A percentile compares a stretch with the other conserved stretches of the same genome.
Conservation (phyloP, 2,888 invertebrate genomes). For the Plagiodera versicolora region DNA sequence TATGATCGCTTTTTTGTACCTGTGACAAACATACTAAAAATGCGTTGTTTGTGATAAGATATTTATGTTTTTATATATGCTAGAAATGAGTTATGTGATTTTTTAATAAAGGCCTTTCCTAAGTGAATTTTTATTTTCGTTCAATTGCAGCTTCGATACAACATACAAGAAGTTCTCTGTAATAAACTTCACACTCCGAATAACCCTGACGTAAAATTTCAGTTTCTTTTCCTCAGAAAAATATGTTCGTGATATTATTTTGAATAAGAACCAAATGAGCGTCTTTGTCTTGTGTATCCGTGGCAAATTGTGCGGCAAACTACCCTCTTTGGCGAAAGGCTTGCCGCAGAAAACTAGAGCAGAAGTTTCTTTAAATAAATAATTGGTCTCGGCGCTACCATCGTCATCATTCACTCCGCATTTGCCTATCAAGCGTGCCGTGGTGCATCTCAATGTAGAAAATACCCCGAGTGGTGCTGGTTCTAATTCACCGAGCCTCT, state of each 20-base stretch:
- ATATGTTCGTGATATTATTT: too few species aligned
- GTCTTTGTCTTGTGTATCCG: too few species aligned
- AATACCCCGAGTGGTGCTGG: not conserved
- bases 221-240: too few species aligned
- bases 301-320: too few species aligned
- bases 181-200: too few species aligned
- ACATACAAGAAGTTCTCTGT: too few species aligned
- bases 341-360: not conserved
- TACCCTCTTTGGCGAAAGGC: not conserved
- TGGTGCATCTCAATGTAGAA: constrained; percentile 5
- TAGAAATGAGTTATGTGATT: not conserved
- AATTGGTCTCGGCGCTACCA: not conserved
- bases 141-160: too few species aligned
- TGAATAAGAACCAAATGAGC: too few species aligned
- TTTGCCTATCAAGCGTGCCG: constrained; percentile 20
- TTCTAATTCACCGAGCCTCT: constrained; percentile 11
- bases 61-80: not conserved
- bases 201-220: too few species aligned
- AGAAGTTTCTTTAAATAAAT: not conserved
- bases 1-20: too few species aligned
- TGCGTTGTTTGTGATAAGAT: not conserved
- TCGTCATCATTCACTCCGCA: constrained; percentile 5
- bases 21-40: not conserved
- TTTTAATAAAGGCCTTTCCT: not conserved
- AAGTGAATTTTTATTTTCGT: too few species aligned